A percentile compares a stretch with the other conserved stretches of the same genome.
Conservation (phyloP, 2,113 vertebrate genomes). For the Diadophis punctatus region DNA sequence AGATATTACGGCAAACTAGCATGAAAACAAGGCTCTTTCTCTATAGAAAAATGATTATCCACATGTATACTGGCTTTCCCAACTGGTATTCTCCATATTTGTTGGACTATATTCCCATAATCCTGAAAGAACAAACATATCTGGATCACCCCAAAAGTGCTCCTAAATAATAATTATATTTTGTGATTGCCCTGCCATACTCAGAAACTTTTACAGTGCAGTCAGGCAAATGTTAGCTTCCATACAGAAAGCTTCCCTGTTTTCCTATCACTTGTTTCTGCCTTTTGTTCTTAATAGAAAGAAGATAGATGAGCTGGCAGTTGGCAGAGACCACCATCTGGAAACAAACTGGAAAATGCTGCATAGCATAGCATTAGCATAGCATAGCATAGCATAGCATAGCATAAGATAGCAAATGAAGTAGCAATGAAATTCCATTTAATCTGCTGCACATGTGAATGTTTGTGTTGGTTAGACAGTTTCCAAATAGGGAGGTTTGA, state of each 20-base stretch:
- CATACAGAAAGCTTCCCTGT: background rate
- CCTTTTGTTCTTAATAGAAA: background rate
- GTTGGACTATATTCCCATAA: background rate
- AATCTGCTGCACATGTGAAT: background rate
- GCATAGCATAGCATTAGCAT: background rate
- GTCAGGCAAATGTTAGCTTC: background rate
- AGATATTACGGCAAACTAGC: background rate
- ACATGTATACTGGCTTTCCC: background rate
- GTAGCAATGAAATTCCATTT: background rate
- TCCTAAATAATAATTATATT: background rate
- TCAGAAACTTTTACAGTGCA: background rate
- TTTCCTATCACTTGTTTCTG: background rate
- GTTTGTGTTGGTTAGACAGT: background rate
- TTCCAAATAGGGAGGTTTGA: background rate
- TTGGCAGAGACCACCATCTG: background rate
- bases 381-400: background rate
- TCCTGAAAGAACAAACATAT: background rate
- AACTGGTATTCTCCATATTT: background rate
- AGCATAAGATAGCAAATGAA: background rate
- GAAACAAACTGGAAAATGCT: background rate
- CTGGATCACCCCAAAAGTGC: background rate
- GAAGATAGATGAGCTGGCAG: background rate
- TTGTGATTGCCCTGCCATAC: background rate
- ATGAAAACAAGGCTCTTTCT: slow-evolving; percentile 34
- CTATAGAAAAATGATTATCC: background rate